Percentiles rank a stretch among this genome's conserved stretches.
phyloP scores from a whole-genome alignment of 1,140 invertebrate genomes.

The Eumeta japonica region DNA sequence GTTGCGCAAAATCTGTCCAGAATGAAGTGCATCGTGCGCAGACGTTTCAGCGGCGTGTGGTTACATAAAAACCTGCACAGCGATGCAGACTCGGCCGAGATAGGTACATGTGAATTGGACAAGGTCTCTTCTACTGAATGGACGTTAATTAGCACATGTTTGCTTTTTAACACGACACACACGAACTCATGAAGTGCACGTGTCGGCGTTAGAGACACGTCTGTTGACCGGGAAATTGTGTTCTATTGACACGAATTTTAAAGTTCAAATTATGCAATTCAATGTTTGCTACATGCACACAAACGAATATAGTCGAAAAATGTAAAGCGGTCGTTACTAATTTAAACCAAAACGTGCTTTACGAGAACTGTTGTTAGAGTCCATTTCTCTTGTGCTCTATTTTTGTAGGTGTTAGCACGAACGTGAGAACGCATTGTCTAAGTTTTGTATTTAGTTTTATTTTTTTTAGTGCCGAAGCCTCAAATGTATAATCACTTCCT shows the following conservation, averaged over 20 bases:
- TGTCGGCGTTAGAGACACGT: too few species aligned
- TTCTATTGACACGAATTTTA: too few species aligned
- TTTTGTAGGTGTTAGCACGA: conserved; percentile 26
- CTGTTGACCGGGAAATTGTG: too few species aligned
- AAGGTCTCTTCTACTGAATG: conserved; percentile 43
- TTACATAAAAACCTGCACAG: too few species aligned
- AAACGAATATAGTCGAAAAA: too few species aligned
- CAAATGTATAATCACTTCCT: conserved; percentile 50
- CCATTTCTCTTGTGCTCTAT: conserved; percentile 24
- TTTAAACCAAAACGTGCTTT: conserved; percentile 7
- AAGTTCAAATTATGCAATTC: too few species aligned
- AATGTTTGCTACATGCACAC: too few species aligned
- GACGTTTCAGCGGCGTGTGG: too few species aligned
- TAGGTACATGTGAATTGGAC: conserved; percentile 26
- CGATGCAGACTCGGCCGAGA: too few species aligned
- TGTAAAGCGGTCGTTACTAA: too few species aligned
- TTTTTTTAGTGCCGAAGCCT: conserved; percentile 45
- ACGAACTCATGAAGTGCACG: conserved; percentile 10
- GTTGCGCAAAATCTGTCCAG: too few species aligned
- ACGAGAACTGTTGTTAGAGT: conserved; percentile 8
- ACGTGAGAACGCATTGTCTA: conserved; percentile 42
- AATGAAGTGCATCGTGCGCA: too few species aligned
- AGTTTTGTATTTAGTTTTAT: conserved; percentile 45
- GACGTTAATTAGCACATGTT: conserved; percentile 46
- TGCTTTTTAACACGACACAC: conserved; percentile 37